phyloP scores from a whole-genome alignment of 1,140 invertebrate genomes.

The Trichonephila clavata region DNA sequence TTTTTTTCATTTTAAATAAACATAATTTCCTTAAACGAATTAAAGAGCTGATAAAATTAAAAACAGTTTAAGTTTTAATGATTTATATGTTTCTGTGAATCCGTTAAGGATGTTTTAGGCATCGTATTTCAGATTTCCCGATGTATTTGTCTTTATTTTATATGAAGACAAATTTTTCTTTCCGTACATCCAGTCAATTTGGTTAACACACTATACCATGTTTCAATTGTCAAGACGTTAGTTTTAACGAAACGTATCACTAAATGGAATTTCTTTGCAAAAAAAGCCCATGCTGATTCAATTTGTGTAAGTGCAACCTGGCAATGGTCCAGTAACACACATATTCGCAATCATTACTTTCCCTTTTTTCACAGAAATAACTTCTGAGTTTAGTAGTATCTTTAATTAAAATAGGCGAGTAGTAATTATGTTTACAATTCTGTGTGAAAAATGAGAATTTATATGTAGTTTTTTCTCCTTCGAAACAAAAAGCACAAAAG shows the following conservation, averaged over 20 bases:
- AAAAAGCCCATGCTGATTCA: constrained; percentile 51
- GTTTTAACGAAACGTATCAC: constrained; percentile 31
- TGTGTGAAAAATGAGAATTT: neutral
- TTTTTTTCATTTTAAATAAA: too few species aligned
- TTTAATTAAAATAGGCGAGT: neutral
- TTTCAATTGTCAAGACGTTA: constrained; percentile 9
- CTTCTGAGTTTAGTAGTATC: neutral
- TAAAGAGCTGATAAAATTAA: too few species aligned
- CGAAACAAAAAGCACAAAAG: too few species aligned
- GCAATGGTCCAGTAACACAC: constrained; percentile 40
- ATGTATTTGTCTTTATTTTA: neutral
- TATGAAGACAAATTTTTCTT: constrained; percentile 19
- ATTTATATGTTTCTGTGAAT: too few species aligned
- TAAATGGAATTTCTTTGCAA: constrained; percentile 31
- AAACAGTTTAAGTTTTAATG: too few species aligned
- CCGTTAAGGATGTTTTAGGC: too few species aligned
- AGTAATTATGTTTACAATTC: neutral
- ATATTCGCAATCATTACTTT: constrained; percentile 30
- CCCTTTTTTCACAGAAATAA: neutral
- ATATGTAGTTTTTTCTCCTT: neutral
- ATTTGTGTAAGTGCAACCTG: constrained; percentile 62
- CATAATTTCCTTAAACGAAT: too few species aligned
- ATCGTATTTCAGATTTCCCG: neutral
- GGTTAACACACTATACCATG: constrained; percentile 37
- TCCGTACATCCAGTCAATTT: constrained; percentile 20